Conservation (phyloP, 2,113 vertebrate species). For the Nesospiza acunhae region DNA sequence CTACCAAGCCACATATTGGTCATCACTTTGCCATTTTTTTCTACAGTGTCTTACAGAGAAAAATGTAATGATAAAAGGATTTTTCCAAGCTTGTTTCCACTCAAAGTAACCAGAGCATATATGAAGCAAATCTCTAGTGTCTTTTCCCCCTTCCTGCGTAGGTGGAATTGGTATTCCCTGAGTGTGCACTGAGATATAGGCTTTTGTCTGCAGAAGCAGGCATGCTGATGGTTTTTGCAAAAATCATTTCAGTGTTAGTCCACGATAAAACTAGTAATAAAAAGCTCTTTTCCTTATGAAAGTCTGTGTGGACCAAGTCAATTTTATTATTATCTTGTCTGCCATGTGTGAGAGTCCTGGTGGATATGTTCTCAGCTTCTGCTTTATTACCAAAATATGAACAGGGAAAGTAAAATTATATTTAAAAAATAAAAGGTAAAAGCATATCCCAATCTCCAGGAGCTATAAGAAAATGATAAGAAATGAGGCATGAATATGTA, state of each 20-base stretch:
- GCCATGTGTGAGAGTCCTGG: background rate
- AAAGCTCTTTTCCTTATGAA: background rate
- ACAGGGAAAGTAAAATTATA: background rate
- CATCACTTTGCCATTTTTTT: background rate
- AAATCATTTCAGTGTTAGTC: background rate
- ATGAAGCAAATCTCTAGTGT: background rate
- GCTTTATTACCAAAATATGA: constrained; percentile 2
- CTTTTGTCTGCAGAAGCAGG: background rate
- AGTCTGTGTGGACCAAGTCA: background rate
- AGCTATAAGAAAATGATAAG: constrained; percentile 20
- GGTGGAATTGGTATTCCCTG: background rate
- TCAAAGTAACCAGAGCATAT: background rate
- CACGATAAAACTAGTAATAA: background rate
- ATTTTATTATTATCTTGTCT: background rate
- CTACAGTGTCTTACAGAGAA: background rate
- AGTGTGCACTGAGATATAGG: background rate
- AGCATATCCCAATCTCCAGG: background rate
- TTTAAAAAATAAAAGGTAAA: background rate
- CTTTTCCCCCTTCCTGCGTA: background rate
- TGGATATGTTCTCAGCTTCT: background rate
- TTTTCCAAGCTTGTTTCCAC: background rate
- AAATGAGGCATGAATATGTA: background rate
- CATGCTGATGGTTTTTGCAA: background rate
- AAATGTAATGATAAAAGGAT: background rate
- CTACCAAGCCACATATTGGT: background rate